Evolutionary conservation across 2,797 vertebrate genomes (phyloP), one percentile per base, ranked within the genome.

Genomic region (Hylomyscus alleni): DNA sequence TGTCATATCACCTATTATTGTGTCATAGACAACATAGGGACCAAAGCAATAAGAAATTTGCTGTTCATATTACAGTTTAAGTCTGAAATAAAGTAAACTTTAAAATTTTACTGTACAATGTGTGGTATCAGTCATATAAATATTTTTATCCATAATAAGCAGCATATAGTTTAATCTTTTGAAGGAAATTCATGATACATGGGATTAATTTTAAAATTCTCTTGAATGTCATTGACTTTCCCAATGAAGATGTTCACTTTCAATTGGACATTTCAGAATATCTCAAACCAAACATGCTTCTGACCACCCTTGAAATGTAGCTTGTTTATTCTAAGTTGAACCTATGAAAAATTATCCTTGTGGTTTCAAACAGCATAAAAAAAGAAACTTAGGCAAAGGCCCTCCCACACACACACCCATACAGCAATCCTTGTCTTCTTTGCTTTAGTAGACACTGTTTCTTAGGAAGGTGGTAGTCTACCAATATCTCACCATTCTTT

Each of bases 311-410:
- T 89, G 62, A 82, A 76, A 80, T 8, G 44, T 58, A 93, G 84
- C 88, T 77, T 20, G 2, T n/a, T 91, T 29, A 52, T 88, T 94
- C 88, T 97, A 96, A 94, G 94, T 95, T 96, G 94, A 94, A 91
- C 73, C 60, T 29, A 2, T 92, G 86, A 82, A 83, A 87, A 97
- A 73, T 90, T 93, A 95, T 84, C 29, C 67, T 69, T 78, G 40
- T 93, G 88, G 95, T 85, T 67, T 73, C 86, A 77, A 52, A 67
- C 91, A 94, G 77, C 34, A 82, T 3, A 56, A 81, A 20, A 2
- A 91, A 2, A 60, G 50, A 95, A 93, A 92, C 31, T 82, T 73
- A 87, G 5, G 88, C 26, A 96, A 62, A 77, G 0, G 52, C 56
- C 92, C 62, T 1, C 1, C 62, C 58, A 84, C 34, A 37, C 11